These are phyloP conservation scores for Erebia aethiops DNA, from an alignment of 2,888 invertebrate genomes.

Conservation along the genomic window DNA sequence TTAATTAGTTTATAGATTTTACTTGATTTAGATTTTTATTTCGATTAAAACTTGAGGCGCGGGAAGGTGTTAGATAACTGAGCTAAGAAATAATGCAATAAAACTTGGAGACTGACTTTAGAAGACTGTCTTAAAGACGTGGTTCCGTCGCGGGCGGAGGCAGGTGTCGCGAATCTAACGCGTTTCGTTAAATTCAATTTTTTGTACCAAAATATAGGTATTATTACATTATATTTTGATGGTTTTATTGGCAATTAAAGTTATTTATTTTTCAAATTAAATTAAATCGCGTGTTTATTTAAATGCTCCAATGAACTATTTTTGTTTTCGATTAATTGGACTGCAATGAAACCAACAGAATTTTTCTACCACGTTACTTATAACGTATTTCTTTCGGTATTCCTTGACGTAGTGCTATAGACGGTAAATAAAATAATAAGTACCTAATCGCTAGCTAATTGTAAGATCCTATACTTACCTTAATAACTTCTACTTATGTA, in stretches of 20 bases:
- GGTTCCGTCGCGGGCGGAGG: conserved; percentile 49
- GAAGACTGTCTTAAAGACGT: conserved; percentile 80
- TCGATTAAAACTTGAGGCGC: conserved; percentile 52
- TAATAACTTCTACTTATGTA: conserved; percentile 36
- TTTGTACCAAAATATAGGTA: conserved; percentile 60
- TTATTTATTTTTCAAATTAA: conserved; percentile 44
- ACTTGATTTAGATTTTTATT: conserved; percentile 55
- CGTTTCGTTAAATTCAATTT: conserved; percentile 45
- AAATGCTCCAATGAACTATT: conserved; percentile 46
- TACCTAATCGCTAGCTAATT: conserved; percentile 36
- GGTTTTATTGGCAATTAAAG: conserved; percentile 41
- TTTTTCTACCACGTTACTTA: conserved; percentile 23
- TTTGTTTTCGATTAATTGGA: conserved; percentile 23
- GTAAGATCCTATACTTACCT: conserved; percentile 31
- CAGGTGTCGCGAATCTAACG: conserved; percentile 40
- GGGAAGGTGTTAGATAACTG: conserved; percentile 60
- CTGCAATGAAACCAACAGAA: conserved; percentile 29
- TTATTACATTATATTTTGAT: conserved; percentile 46
- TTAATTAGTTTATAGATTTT: conserved; percentile 51
- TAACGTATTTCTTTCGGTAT: conserved; percentile 33
- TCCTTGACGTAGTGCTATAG: conserved; percentile 36
- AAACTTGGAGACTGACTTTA: conserved; percentile 81
- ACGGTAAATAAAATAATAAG: conserved; percentile 33
- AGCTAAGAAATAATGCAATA: conserved; percentile 78
- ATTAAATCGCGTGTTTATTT: conserved; percentile 50